Evolutionary conservation across 2,113 vertebrate genomes (phyloP).

Genomic region (Fulmarus glacialis): DNA sequence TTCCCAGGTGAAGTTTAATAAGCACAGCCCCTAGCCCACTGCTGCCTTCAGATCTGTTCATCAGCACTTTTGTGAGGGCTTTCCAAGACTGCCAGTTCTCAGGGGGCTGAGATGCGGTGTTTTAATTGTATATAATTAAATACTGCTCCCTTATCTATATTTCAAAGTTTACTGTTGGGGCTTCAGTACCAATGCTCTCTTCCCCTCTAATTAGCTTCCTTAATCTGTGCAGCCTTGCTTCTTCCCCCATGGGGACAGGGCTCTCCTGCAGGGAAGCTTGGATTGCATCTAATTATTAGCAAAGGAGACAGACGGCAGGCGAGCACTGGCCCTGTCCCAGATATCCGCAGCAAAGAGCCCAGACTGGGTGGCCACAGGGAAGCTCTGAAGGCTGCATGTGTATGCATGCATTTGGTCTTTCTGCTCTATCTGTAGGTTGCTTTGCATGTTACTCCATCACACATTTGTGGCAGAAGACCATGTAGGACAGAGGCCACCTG

Average conservation of each 20-base stretch:
- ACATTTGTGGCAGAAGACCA: not conserved
- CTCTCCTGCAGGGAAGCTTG: conserved; percentile 30
- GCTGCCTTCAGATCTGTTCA: not conserved
- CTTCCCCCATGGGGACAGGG: not conserved
- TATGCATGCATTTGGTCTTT: not conserved
- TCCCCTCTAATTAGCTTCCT: conserved; percentile 61
- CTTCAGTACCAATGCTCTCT: not conserved
- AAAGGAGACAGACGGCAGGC: not conserved
- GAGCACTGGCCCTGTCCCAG: not conserved
- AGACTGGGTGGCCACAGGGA: not conserved
- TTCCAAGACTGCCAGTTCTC: conserved; percentile 5
- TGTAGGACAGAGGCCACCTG: not conserved
- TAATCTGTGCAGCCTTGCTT: conserved; percentile 52
- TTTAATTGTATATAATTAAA: conserved; percentile 72
- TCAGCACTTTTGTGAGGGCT: not conserved
- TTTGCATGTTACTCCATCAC: not conserved
- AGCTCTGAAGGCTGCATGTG: not conserved
- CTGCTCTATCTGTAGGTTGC: not conserved
- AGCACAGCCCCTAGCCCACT: not conserved
- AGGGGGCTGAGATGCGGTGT: not conserved
- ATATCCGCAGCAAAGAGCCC: not conserved
- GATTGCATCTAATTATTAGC: conserved; percentile 40
- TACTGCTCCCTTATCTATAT: conserved; percentile 48
- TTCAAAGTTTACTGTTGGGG: conserved; percentile 50
- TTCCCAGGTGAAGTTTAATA: not conserved